phyloP scores from a whole-genome alignment of 2,113 vertebrate species.

The Sinocyclocheilus maitianheensis region DNA sequence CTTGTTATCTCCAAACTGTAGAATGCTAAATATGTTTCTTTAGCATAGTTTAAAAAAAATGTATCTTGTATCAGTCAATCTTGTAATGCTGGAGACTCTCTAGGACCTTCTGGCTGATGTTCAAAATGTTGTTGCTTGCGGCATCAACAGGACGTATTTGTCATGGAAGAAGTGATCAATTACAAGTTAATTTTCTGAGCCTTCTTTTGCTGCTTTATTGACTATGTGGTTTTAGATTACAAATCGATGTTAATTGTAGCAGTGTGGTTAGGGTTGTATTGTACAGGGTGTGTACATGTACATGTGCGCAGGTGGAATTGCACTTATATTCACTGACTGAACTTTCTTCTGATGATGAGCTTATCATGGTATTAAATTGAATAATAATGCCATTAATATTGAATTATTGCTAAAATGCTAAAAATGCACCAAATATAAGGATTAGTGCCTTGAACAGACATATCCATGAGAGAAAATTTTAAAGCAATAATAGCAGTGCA shows the following conservation, averaged over 20 bases:
- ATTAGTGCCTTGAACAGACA: background rate
- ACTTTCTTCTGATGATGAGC: background rate
- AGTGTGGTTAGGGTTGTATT: slow-evolving; percentile 8
- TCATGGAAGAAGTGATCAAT: slow-evolving; percentile 39
- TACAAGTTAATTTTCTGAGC: slow-evolving; percentile 22
- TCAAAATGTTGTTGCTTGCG: background rate
- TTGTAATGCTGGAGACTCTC: background rate
- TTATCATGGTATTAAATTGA: background rate
- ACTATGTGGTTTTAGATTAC: slow-evolving; percentile 42
- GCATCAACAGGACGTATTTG: slow-evolving; percentile 8
- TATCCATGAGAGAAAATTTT: background rate
- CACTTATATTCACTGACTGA: background rate
- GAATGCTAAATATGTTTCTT: background rate
- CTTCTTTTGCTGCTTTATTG: slow-evolving; percentile 32
- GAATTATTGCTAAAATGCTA: background rate
- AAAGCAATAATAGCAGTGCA: background rate
- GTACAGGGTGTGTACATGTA: background rate
- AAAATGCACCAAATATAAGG: background rate
- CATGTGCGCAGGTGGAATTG: slow-evolving; percentile 10
- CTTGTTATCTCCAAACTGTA: background rate
- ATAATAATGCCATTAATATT: background rate
- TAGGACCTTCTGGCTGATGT: background rate
- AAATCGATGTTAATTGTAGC: slow-evolving; percentile 46
- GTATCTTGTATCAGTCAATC: background rate
- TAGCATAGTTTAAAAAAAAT: background rate